Evolutionary conservation across 2,797 vertebrate species (phyloP).

Genomic region (Thripadectes ignobilis): DNA sequence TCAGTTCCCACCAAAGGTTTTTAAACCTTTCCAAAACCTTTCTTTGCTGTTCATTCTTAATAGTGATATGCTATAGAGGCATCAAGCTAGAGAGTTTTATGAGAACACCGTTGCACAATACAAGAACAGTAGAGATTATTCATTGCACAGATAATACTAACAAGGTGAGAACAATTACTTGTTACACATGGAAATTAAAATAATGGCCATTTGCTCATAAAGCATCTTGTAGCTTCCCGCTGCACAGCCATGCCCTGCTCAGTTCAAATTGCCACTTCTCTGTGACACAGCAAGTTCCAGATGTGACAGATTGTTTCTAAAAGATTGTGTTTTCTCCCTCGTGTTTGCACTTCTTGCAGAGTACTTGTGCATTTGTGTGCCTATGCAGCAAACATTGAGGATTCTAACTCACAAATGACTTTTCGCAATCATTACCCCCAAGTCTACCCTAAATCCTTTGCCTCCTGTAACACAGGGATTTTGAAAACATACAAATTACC

Average conservation of each 20-base stretch:
- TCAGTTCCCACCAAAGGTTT: neutral
- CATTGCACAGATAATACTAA: neutral
- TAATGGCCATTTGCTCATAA: neutral
- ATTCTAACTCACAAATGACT: neutral
- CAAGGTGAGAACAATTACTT: neutral
- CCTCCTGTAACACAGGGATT: neutral
- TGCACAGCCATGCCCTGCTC: too few relatives aligned
- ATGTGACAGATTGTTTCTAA: neutral
- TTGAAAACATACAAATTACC: neutral
- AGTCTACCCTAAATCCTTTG: neutral
- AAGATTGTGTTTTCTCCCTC: neutral
- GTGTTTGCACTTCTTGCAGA: neutral
- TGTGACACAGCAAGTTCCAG: neutral
- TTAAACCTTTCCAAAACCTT: neutral
- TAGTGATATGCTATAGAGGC: neutral
- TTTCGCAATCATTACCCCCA: neutral
- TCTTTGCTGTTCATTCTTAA: neutral
- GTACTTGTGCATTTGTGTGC: neutral
- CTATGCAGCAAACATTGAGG: rapidly evolving
- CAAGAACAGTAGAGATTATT: neutral
- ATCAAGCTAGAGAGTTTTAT: neutral
- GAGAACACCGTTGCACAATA: neutral
- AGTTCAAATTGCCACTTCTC: neutral
- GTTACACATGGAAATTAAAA: neutral
- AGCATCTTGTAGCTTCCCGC: neutral